Evolutionary conservation across 2,797 vertebrate genomes (phyloP).

Genomic region (Psittacula echo): DNA sequence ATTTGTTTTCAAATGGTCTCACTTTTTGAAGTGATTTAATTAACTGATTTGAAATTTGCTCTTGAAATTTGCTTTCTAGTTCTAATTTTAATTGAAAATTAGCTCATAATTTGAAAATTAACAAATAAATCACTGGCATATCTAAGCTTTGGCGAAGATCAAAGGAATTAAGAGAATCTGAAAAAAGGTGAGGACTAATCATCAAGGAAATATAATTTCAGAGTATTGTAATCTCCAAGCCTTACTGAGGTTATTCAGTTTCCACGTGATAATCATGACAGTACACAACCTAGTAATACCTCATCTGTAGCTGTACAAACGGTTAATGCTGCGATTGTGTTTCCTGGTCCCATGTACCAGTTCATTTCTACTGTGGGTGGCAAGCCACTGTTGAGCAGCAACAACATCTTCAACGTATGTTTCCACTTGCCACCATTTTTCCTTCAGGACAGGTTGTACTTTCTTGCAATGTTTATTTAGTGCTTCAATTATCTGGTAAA

Average conservation of each 20-base stretch:
- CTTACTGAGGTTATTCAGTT: not conserved
- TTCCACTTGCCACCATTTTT: not conserved
- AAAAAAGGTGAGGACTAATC: not conserved
- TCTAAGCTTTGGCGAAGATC: not conserved
- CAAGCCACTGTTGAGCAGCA: not conserved
- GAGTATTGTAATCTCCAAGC: not conserved
- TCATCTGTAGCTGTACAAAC: not conserved
- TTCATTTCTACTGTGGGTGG: not conserved
- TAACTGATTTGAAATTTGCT: not conserved
- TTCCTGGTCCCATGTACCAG: not conserved
- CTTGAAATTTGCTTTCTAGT: not conserved
- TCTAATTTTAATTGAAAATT: not conserved
- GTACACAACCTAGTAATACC: not conserved
- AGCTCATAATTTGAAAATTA: not conserved
- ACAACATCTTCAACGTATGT: not conserved
- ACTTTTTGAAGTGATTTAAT: not conserved
- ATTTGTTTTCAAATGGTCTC: too few species aligned
- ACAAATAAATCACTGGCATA: not conserved
- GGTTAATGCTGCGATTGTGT: not conserved
- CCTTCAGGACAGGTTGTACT: not conserved
- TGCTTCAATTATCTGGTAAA: not conserved
- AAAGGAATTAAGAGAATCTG: not conserved
- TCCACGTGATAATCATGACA: not conserved
- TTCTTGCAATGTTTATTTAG: not conserved
- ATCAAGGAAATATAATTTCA: not conserved